These are phyloP conservation scores for Dicranocentrus wangi DNA, from an alignment of 2,888 invertebrate genomes.

Conservation along the genomic window DNA sequence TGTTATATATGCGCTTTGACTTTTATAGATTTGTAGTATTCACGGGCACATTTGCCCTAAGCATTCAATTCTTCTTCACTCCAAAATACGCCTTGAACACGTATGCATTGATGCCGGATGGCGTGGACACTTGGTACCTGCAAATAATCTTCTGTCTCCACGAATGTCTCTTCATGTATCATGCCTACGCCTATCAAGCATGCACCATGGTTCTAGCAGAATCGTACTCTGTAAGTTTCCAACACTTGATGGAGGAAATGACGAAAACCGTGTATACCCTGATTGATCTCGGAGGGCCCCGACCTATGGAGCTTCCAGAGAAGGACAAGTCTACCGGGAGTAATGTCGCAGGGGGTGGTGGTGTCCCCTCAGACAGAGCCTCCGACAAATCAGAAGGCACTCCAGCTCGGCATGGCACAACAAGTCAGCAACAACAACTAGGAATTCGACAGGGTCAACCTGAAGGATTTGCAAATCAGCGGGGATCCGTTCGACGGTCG, in stretches of 20 bases:
- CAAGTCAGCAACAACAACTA: conserved; percentile 12
- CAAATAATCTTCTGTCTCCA: conserved; percentile 63
- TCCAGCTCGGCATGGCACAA: neutral
- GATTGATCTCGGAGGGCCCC: conserved; percentile 31
- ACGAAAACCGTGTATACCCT: conserved; percentile 42
- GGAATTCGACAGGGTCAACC: conserved; percentile 38
- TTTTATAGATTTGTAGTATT: conserved; percentile 62
- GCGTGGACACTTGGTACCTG: conserved; percentile 46
- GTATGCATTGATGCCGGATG: conserved; percentile 46
- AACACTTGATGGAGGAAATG: conserved; percentile 63
- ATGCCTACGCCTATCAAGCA: conserved; percentile 61
- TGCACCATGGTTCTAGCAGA: conserved; percentile 64
- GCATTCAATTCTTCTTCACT: conserved; percentile 61
- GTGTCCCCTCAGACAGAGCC: neutral
- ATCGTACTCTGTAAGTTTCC: conserved; percentile 51
- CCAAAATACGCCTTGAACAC: conserved; percentile 60
- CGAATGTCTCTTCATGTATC: conserved; percentile 64
- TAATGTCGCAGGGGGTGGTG: neutral
- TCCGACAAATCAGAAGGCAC: neutral
- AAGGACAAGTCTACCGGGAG: too few relatives aligned
- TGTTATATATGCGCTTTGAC: too few relatives aligned
- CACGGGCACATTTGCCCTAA: conserved; percentile 56
- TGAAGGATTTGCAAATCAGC: conserved; percentile 13
- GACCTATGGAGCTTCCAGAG: conserved; percentile 21
- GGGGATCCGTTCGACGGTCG: conserved; percentile 16